Evolutionary conservation across 2,113 vertebrate genomes (phyloP).

Genomic region (Sapayoa aenigma): DNA sequence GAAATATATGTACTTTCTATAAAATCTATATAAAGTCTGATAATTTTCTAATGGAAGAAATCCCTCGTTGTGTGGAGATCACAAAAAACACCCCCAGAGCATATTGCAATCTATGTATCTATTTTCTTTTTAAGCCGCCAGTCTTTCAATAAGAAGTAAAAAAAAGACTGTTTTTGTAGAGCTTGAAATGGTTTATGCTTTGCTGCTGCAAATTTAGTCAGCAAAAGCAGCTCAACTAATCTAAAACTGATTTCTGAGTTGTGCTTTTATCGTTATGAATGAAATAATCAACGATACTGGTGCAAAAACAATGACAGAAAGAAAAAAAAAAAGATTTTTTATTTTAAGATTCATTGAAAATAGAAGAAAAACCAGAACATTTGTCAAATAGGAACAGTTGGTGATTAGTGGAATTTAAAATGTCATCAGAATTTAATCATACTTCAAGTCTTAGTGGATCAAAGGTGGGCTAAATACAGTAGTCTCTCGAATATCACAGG

Average conservation of each 20-base stretch:
- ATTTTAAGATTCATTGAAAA: constrained; percentile 10
- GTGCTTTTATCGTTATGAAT: constrained; percentile 53
- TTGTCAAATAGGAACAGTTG: neutral
- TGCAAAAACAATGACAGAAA: constrained; percentile 1
- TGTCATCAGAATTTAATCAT: neutral
- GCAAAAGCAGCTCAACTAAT: constrained; percentile 39
- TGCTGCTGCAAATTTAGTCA: constrained; percentile 34
- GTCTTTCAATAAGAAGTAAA: neutral
- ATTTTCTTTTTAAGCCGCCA: neutral
- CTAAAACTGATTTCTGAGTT: constrained; percentile 40
- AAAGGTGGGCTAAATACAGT: neutral
- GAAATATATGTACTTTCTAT: neutral
- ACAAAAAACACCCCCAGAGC: neutral
- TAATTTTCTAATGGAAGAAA: neutral
- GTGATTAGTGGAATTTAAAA: neutral
- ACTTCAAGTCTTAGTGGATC: neutral
- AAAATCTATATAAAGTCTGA: neutral
- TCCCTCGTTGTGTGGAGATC: neutral
- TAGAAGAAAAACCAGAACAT: neutral
- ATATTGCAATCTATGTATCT: neutral
- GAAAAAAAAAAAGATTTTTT: neutral
- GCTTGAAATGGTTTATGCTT: constrained; percentile 12
- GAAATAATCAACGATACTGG: neutral
- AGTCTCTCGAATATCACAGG: no score
- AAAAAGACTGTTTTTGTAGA: neutral